A percentile compares a stretch with the other conserved stretches of the same genome.
These are phyloP conservation scores for Lithophane semibrunnea DNA, from an alignment of 2,888 invertebrate genomes.

Conservation along the genomic window DNA sequence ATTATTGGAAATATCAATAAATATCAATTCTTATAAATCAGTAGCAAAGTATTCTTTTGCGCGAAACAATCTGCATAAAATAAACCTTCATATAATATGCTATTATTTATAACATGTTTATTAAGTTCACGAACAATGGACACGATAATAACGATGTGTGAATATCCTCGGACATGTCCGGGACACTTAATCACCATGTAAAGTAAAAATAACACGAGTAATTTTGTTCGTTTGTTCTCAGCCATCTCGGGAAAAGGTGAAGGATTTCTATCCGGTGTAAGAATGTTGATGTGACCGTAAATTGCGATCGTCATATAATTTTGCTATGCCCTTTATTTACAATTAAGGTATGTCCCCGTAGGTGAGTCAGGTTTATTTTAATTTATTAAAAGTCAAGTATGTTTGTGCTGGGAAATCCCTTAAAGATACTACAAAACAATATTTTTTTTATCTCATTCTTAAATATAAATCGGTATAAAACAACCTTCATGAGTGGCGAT, in stretches of 20 bases:
- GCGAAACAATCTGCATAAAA: slow-evolving; percentile 2
- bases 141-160: slow-evolving; percentile 27
- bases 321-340: slow-evolving; percentile 28
- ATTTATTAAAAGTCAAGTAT: neutral
- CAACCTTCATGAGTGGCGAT: neutral
- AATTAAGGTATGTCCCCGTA: slow-evolving; percentile 15
- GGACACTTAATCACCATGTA: slow-evolving; percentile 44
- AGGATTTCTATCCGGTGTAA: slow-evolving; percentile 50
- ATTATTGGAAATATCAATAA: slow-evolving; percentile 34
- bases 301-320: slow-evolving; percentile 20
- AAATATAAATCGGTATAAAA: neutral
- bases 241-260: slow-evolving; percentile 58
- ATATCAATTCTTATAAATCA: slow-evolving; percentile 43
- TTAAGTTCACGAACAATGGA: slow-evolving; percentile 20
- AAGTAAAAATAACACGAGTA: slow-evolving; percentile 36
- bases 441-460: neutral
- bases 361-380: slow-evolving; percentile 13
- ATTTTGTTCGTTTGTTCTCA: slow-evolving; percentile 31
- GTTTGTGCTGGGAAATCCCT: slow-evolving; percentile 5
- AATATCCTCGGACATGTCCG: slow-evolving; percentile 44
- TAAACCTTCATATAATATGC: slow-evolving; percentile 4
- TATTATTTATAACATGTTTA: slow-evolving; percentile 35
- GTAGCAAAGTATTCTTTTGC: neutral
- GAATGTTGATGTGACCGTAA: slow-evolving; percentile 33
- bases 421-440: neutral